A percentile compares a stretch with the other conserved stretches of the same genome.
These are phyloP conservation scores for Magallana angulata DNA, from an alignment of 1,140 invertebrate species.

Conservation along the genomic window DNA sequence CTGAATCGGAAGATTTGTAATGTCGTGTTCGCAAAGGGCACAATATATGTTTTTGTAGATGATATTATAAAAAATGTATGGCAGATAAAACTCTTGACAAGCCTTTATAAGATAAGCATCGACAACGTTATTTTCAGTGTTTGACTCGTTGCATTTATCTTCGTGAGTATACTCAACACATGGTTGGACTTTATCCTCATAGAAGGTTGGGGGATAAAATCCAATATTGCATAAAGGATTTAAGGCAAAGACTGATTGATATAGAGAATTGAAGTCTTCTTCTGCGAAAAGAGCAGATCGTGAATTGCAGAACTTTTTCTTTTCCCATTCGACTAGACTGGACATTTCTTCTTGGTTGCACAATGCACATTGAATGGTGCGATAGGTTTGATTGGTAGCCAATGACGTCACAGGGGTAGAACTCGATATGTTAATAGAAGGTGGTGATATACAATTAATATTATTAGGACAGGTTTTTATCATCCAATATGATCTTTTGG, in stretches of 20 bases:
- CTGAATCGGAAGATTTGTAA: neutral
- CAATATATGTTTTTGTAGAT: conserved; percentile 25
- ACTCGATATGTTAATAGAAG: neutral
- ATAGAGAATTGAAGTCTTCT: neutral
- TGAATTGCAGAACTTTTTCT: neutral
- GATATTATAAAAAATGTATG: neutral
- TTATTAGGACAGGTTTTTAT: neutral
- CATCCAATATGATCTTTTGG: neutral
- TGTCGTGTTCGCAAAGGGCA: neutral
- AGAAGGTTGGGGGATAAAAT: neutral
- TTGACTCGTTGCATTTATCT: neutral
- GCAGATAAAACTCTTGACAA: neutral
- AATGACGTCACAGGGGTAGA: neutral
- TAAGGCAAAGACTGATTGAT: neutral
- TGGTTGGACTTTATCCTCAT: neutral
- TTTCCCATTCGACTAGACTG: neutral
- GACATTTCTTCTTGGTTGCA: neutral
- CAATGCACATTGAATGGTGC: neutral
- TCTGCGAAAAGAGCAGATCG: neutral
- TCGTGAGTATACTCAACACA: neutral
- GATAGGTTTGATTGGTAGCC: neutral
- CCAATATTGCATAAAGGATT: neutral
- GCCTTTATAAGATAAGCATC: neutral
- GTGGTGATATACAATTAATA: neutral
- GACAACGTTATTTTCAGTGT: neutral